Evolutionary conservation across 2,797 vertebrate species (phyloP), one percentile per base, ranked within the genome.

Genomic region (Sebastes taczanowskii): DNA sequence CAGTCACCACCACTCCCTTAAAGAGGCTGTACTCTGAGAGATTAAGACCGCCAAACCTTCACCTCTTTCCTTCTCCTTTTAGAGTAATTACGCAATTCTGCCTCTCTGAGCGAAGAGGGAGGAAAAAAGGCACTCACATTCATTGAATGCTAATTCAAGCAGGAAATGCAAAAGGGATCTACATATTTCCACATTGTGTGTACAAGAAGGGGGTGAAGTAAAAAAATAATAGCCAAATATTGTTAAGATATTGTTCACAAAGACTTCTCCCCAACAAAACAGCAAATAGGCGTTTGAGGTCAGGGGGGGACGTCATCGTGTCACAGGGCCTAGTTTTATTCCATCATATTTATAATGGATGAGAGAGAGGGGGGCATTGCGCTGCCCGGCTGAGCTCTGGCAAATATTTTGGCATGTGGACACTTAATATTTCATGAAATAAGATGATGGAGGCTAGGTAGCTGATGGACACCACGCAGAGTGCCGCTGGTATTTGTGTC

Each of bases 341-440:
- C 88, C 59, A 63, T 56, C 70, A 71, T 74, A 86, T 95, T 81
- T 83, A 94, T 94, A 91, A 95, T 95, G 66, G 91, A 95, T 93
- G 86, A 93, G 80, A 56, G 80, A 63, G 85, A 55, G 79, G 25
- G 88, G n/a, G 88, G 78, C 49, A n/a, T 84, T 71, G 82, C 78
- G 42, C 67, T 72, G 88, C 76, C 87, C 78, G 82, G 78, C 83
- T 86, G 82, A 83, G 85, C 79, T 82, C 86, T 86, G 90, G 88
- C 94, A 94, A 94, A 95, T 93, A 94, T 94, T 92, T 95, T 95
- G 93, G 89, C 89, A 91, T 94, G 86, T 91, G 79, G 78, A 81
- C 84, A 79, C 77, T 95, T 85, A 94, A 95, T 95, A 92, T 95
- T 95, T 95, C 80, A 95, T 81, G 74, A 86, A 77, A 77, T 68